Conservation (phyloP, 2,797 vertebrate genomes). For the Takifugu ocellatus region DNA sequence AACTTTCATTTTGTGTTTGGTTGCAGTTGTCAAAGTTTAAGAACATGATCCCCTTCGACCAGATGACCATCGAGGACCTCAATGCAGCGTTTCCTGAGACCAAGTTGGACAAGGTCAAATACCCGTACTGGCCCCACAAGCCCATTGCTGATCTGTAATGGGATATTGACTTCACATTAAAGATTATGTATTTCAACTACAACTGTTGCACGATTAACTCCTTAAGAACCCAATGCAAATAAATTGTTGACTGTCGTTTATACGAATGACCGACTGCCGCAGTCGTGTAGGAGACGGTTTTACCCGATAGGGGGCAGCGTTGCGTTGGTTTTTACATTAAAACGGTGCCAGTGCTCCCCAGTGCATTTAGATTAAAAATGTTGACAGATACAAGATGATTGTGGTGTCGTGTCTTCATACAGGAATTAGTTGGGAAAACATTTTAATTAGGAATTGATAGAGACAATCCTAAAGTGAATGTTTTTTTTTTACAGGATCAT, state of each 20-base stretch:
- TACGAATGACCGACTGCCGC: not conserved
- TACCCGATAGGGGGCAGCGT: slow-evolving; percentile 37
- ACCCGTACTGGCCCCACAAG: slow-evolving; percentile 91
- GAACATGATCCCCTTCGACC: slow-evolving; percentile 87
- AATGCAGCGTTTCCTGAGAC: slow-evolving; percentile 84
- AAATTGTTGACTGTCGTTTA: not conserved
- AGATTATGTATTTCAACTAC: slow-evolving; percentile 62
- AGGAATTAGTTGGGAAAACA: no score
- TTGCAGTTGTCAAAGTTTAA: slow-evolving; percentile 58
- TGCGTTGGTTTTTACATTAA: not conserved
- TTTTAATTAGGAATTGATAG: no score
- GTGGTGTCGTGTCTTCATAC: no score
- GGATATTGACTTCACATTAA: slow-evolving; percentile 55
- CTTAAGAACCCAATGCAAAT: slow-evolving; percentile 6
- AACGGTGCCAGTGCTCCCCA: not conserved
- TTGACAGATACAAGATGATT: not conserved
- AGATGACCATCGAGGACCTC: slow-evolving; percentile 86
- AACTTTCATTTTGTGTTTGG: not conserved
- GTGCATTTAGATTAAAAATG: not conserved
- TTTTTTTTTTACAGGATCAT: no score
- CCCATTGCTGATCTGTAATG: slow-evolving; percentile 85
- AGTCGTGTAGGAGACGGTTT: not conserved
- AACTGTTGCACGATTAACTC: slow-evolving; percentile 4
- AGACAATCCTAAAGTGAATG: no score
- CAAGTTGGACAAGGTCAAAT: slow-evolving; percentile 85